Evolutionary conservation across 2,113 vertebrate genomes (phyloP).

Genomic region (Candoia aspera): DNA sequence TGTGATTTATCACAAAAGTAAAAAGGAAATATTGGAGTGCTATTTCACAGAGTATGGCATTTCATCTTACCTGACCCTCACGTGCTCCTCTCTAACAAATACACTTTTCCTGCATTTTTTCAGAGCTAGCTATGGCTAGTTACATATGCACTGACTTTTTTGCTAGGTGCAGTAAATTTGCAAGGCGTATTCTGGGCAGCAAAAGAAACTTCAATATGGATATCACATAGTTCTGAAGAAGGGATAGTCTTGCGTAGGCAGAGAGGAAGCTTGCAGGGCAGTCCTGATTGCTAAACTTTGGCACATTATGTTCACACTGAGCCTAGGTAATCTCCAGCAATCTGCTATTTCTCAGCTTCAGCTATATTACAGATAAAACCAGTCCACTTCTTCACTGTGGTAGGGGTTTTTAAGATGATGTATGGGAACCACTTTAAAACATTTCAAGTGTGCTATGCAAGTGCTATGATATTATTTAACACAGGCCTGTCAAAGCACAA

Average conservation of each 20-base stretch:
- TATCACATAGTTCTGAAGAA: background rate
- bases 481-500: constrained; percentile 37
- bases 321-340: background rate
- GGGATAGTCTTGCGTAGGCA: no score
- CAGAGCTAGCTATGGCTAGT: background rate
- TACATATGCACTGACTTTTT: background rate
- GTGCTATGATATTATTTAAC: constrained; percentile 3
- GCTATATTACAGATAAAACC: background rate
- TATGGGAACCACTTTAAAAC: constrained; percentile 3
- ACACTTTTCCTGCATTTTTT: background rate
- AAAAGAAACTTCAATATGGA: background rate
- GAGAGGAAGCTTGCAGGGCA: background rate
- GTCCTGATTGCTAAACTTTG: background rate
- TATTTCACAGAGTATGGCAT: no score
- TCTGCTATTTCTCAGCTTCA: background rate
- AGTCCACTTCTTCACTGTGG: background rate
- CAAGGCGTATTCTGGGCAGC: background rate
- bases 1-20: background rate
- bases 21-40: background rate
- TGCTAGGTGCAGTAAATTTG: background rate
- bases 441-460: background rate
- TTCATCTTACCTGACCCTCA: no score
- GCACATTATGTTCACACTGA: background rate
- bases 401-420: background rate
- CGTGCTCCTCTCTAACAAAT: background rate